These are phyloP conservation scores for Nebria brevicollis DNA, from an alignment of 2,888 invertebrate genomes.

Conservation along the genomic window DNA sequence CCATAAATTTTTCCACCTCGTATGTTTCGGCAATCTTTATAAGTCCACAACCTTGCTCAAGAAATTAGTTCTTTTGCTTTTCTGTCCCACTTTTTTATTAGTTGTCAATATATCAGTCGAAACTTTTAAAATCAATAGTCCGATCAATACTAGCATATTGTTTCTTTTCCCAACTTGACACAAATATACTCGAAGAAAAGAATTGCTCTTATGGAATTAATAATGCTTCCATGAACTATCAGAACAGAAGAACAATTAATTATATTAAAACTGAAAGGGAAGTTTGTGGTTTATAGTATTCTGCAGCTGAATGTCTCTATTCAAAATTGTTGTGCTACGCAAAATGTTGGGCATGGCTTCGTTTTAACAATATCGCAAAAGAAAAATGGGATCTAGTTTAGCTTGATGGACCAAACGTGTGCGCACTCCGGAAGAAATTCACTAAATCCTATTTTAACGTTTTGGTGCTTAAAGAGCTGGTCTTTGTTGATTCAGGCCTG, in stretches of 20 bases:
- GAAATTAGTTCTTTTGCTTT: conserved; percentile 30
- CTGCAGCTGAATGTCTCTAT: no score
- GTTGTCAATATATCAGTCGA: neutral
- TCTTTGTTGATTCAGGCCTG: conserved; percentile 37
- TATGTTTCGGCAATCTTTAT: conserved; percentile 40
- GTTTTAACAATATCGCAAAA: neutral
- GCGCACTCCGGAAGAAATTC: conserved; percentile 33
- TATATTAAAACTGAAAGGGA: no score
- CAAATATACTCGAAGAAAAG: neutral
- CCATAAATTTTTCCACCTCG: conserved; percentile 46
- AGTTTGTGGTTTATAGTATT: no score
- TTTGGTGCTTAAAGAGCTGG: conserved; percentile 15
- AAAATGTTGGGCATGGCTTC: no score
- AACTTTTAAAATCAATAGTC: neutral
- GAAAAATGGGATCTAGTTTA: neutral
- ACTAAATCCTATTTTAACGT: conserved; percentile 41
- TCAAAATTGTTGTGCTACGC: no score
- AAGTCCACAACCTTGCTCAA: neutral
- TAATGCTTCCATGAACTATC: no score
- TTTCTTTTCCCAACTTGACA: neutral
- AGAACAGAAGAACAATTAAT: no score
- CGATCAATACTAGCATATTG: neutral
- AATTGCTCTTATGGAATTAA: neutral
- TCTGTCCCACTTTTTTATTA: neutral
- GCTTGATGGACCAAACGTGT: neutral